These are phyloP conservation scores for Lapara coniferarum DNA, from an alignment of 2,888 invertebrate genomes.

Conservation along the genomic window DNA sequence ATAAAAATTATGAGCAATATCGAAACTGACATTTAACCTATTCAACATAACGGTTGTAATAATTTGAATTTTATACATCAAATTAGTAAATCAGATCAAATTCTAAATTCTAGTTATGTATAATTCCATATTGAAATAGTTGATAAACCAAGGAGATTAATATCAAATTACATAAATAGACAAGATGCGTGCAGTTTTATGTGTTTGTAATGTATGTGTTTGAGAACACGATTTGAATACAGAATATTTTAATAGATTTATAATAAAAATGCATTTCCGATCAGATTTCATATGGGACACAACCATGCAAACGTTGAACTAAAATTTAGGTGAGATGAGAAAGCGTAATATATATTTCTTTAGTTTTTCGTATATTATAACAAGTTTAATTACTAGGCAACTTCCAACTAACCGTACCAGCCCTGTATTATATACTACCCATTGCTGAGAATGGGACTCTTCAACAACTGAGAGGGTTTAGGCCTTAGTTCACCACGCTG, in stretches of 20 bases:
- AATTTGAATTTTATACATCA: neutral
- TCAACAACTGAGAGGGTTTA: too few relatives aligned
- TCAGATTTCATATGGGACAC: neutral
- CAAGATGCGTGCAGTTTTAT: neutral
- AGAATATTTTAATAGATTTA: neutral
- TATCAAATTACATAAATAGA: slow-evolving; percentile 3
- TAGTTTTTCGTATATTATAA: too few relatives aligned
- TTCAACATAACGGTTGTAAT: neutral
- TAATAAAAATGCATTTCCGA: neutral
- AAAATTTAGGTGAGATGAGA: too few relatives aligned
- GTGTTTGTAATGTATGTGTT: neutral
- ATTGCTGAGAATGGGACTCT: too few relatives aligned
- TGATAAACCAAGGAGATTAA: neutral
- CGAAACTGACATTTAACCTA: neutral
- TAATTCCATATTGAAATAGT: neutral
- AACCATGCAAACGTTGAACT: neutral
- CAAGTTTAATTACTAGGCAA: too few relatives aligned
- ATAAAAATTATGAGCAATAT: too few relatives aligned
- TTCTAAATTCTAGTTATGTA: neutral
- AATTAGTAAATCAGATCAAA: slow-evolving; percentile 12
- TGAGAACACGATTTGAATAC: neutral
- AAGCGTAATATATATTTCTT: too few relatives aligned
- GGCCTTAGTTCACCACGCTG: too few relatives aligned
- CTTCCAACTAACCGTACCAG: too few relatives aligned
- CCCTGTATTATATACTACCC: too few relatives aligned